These are phyloP conservation scores for Neoascia interrupta DNA, from an alignment of 2,888 invertebrate species.

Conservation along the genomic window DNA sequence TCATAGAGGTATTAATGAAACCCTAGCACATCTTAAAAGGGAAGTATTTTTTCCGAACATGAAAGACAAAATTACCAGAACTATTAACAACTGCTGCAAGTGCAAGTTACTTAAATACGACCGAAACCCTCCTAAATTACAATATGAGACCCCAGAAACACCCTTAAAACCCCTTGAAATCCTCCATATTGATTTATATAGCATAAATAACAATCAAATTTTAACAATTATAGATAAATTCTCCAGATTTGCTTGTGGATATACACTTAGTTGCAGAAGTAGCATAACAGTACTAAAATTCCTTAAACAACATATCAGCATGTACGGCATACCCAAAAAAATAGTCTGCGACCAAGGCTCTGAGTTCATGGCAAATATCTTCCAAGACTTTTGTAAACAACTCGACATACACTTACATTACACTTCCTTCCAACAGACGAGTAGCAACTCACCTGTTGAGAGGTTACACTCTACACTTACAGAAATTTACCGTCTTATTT, in stretches of 20 bases:
- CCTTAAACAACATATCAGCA: conserved; percentile 9
- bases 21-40: conserved; percentile 30
- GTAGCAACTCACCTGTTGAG: conserved; percentile 29
- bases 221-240: conserved; percentile 52
- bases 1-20: conserved; percentile 65
- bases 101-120: conserved; percentile 27
- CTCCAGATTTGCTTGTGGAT: conserved; percentile 18
- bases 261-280: conserved; percentile 16
- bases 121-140: conserved; percentile 22
- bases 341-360: conserved; percentile 28
- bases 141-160: conserved; percentile 5
- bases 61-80: conserved; percentile 31
- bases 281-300: conserved; percentile 14
- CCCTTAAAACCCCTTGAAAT: conserved; percentile 29
- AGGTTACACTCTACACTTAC: conserved; percentile 29
- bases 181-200: conserved; percentile 31
- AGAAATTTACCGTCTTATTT: conserved; percentile 63
- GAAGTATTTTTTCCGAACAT: conserved; percentile 24
- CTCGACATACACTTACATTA: conserved; percentile 11
- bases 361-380: conserved; percentile 12
- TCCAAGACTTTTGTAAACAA: conserved; percentile 29
- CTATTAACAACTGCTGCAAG: conserved; percentile 17
- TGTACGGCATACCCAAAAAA: conserved; percentile 19
- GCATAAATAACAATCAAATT: too few species aligned
- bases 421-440: conserved; percentile 37